A percentile compares a stretch with the other conserved stretches of the same genome.
Conservation (phyloP, 2,113 vertebrate species). For the Dryoscopus gambensis region DNA sequence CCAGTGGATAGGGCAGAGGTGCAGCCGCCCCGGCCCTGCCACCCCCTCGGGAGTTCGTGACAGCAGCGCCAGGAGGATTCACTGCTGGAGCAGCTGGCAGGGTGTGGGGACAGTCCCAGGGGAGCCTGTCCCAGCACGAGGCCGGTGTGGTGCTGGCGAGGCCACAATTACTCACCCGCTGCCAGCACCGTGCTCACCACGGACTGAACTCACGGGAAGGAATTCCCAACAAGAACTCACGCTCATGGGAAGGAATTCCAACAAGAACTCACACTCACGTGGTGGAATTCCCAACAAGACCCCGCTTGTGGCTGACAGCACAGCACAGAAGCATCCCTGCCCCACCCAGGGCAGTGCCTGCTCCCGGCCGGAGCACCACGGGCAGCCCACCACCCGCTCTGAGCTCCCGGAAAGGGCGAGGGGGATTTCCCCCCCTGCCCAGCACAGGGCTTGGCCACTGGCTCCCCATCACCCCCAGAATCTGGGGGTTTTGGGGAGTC, state of each 20-base stretch:
- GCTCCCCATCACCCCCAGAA: background rate
- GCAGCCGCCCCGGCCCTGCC: rapidly evolving
- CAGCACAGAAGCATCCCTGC: background rate
- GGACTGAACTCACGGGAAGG: background rate
- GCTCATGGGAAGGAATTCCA: background rate
- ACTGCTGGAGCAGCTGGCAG: background rate
- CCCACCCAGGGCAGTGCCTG: rapidly evolving
- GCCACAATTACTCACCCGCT: background rate
- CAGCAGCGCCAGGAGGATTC: background rate
- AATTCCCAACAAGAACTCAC: background rate
- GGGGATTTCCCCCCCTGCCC: background rate
- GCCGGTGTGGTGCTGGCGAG: rapidly evolving
- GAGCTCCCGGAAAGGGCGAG: rapidly evolving
- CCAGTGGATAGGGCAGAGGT: background rate
- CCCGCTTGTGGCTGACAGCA: background rate
- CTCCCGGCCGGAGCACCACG: rapidly evolving
- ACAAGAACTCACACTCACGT: background rate
- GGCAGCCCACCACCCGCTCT: background rate
- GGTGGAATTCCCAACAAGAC: background rate
- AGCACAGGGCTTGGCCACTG: background rate
- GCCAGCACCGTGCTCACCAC: rapidly evolving
- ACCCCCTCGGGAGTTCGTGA: background rate
- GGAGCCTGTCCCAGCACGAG: background rate
- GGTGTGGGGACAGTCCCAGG: background rate
- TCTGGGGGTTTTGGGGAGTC: background rate